Conservation (phyloP, 1,140 invertebrate genomes). For the Drosophila eugracilis region DNA sequence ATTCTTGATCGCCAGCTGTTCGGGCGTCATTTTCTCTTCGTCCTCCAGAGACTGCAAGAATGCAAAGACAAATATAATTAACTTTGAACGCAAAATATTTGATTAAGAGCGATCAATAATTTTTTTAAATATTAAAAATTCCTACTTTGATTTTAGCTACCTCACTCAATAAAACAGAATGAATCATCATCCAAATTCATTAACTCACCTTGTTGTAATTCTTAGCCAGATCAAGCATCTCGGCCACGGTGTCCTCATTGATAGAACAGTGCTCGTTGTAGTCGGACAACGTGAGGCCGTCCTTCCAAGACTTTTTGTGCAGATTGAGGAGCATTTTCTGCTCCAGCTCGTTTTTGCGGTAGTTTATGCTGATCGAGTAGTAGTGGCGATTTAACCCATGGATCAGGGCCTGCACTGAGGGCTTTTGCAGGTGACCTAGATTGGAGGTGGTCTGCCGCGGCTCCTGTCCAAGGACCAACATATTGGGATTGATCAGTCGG, state of each 20-base stretch:
- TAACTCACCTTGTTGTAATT: slow-evolving; percentile 96
- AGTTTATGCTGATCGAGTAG: slow-evolving; percentile 99
- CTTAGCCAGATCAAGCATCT: slow-evolving; percentile 99
- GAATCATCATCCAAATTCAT: not conserved
- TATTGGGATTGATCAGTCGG: slow-evolving; percentile 99
- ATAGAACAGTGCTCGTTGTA: slow-evolving; percentile 97
- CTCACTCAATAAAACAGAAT: not conserved
- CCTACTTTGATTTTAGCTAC: too few relatives aligned
- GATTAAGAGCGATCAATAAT: too few relatives aligned
- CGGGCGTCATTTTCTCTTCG: slow-evolving; percentile 99
- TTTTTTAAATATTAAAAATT: too few relatives aligned
- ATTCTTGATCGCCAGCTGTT: slow-evolving; percentile 99
- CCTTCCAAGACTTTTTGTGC: slow-evolving; percentile 99
- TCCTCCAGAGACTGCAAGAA: slow-evolving; percentile 94
- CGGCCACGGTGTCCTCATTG: slow-evolving; percentile 96
- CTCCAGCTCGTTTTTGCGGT: slow-evolving; percentile 99
- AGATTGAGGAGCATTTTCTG: slow-evolving; percentile 99
- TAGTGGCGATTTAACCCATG: slow-evolving; percentile 99
- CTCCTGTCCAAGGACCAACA: slow-evolving; percentile 99
- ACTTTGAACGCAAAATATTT: too few relatives aligned
- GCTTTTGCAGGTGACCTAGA: slow-evolving; percentile 99
- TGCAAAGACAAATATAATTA: too few relatives aligned
- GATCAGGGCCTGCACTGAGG: slow-evolving; percentile 99
- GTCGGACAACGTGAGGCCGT: slow-evolving; percentile 97
- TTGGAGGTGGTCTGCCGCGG: slow-evolving; percentile 99